Conservation (phyloP, 2,888 invertebrate species). For the Dicycla oo region DNA sequence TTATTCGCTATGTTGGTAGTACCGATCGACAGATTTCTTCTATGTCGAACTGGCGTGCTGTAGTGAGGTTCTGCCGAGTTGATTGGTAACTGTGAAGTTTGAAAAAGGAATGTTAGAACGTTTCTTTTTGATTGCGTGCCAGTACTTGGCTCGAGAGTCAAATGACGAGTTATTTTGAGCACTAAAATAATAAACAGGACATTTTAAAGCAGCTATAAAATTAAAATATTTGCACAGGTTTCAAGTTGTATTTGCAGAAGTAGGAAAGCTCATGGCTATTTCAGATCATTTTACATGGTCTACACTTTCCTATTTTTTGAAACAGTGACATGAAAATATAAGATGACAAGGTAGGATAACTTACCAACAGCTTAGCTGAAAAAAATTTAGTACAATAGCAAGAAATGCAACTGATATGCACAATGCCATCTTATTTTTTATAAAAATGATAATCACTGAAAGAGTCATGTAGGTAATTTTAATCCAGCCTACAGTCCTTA, state of each 20-base stretch:
- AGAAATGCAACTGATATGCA: background rate
- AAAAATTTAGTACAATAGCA: background rate
- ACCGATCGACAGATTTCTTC: slow-evolving; percentile 87
- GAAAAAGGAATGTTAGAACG: slow-evolving; percentile 14
- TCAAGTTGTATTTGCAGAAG: background rate
- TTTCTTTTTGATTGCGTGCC: background rate
- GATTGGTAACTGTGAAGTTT: slow-evolving; percentile 74
- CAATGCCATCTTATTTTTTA: background rate
- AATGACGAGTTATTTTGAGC: background rate
- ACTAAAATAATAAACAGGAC: background rate
- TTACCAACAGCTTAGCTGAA: background rate
- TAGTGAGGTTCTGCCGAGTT: slow-evolving; percentile 86
- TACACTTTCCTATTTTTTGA: too few species aligned
- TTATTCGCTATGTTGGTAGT: slow-evolving; percentile 84
- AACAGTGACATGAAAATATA: background rate
- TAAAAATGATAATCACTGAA: background rate
- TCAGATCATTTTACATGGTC: background rate
- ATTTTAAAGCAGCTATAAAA: slow-evolving; percentile 1
- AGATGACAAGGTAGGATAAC: background rate
- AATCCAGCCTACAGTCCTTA: background rate
- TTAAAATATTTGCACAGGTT: background rate
- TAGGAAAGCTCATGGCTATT: background rate
- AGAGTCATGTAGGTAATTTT: background rate
- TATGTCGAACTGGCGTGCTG: slow-evolving; percentile 87
- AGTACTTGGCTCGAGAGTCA: background rate